These are phyloP conservation scores for Nothocercus julius DNA, from an alignment of 2,113 vertebrate species.

Conservation along the genomic window DNA sequence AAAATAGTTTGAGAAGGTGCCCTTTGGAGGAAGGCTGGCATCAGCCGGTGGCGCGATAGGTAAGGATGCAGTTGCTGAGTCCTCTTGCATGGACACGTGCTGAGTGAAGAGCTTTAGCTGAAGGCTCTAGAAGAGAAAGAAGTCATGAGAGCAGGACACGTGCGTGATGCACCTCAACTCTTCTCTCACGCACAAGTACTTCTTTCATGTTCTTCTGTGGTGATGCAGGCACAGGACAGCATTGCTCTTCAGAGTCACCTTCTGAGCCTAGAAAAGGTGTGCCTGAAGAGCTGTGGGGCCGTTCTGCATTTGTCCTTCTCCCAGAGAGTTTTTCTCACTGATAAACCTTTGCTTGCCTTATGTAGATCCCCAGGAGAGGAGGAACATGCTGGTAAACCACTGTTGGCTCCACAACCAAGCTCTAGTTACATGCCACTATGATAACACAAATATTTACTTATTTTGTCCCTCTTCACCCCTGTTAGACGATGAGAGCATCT, in stretches of 20 bases:
- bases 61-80: neutral
- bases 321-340: neutral
- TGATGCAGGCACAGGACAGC: neutral
- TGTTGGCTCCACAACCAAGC: neutral
- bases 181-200: neutral
- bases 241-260: neutral
- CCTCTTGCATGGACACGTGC: neutral
- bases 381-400: constrained; percentile 1
- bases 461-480: constrained; percentile 35
- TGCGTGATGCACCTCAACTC: no score
- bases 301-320: neutral
- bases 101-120: neutral
- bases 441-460: constrained; percentile 53
- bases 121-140: neutral
- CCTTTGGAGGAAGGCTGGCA: neutral
- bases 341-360: neutral
- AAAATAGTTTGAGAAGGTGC: neutral
- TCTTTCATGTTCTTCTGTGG: neutral
- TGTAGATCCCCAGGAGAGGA: constrained; percentile 3
- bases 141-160: neutral
- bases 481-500: constrained; percentile 54
- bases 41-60: neutral
- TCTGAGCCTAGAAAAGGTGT: neutral
- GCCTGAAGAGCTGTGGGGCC: neutral
- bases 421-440: constrained; percentile 31